Percentiles rank a stretch among this genome's conserved stretches.
These are phyloP conservation scores for Saccostrea cuccullata DNA, from an alignment of 1,140 invertebrate species.

Conservation along the genomic window DNA sequence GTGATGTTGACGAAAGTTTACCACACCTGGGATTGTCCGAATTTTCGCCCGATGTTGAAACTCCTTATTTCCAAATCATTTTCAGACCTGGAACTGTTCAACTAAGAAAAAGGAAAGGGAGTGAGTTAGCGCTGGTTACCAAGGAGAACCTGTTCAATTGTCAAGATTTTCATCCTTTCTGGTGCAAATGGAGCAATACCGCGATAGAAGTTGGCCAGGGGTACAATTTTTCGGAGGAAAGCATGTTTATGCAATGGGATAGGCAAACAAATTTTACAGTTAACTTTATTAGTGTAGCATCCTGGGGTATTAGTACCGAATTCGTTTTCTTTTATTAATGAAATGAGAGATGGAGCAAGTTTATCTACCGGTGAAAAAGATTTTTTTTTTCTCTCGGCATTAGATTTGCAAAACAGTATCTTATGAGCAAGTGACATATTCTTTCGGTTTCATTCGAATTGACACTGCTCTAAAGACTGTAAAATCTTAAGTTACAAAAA, in stretches of 20 bases:
- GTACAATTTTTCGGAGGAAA: background rate
- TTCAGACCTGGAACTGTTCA: background rate
- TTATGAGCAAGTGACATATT: too few species aligned
- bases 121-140: background rate
- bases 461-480: too few species aligned
- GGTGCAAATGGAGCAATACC: background rate
- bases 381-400: too few species aligned
- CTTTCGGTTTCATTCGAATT: too few species aligned
- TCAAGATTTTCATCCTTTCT: background rate
- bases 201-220: background rate
- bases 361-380: too few species aligned
- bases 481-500: too few species aligned
- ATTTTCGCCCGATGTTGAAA: background rate
- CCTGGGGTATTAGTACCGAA: background rate
- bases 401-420: too few species aligned
- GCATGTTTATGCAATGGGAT: background rate
- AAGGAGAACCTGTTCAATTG: background rate
- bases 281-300: background rate
- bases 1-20: background rate
- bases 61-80: background rate
- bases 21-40: background rate
- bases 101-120: background rate
- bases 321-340: background rate
- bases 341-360: background rate
- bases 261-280: background rate